phyloP scores from a whole-genome alignment of 2,113 vertebrate genomes.

The Microcebus jonahi region DNA sequence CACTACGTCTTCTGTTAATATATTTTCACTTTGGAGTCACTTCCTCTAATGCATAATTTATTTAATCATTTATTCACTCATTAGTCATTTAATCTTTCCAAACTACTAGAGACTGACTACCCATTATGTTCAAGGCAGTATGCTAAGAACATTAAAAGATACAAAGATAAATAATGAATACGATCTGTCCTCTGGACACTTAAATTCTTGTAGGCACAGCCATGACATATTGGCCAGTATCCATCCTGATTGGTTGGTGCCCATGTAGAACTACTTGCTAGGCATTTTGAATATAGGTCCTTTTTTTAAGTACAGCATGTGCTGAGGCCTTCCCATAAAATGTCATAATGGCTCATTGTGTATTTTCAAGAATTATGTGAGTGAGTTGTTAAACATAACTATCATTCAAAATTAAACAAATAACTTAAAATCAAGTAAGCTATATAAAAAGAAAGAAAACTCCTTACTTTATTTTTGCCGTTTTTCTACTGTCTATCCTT shows the following conservation, averaged over 20 bases:
- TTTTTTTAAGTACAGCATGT: neutral
- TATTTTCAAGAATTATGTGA: neutral
- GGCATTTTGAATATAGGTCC: neutral
- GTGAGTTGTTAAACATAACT: neutral
- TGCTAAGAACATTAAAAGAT: neutral
- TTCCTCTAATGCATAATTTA: neutral
- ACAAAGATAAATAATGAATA: neutral
- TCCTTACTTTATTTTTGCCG: neutral
- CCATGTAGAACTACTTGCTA: neutral
- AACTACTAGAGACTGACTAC: neutral
- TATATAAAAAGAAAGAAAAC: neutral
- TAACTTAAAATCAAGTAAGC: neutral
- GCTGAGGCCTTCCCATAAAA: neutral
- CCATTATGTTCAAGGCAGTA: neutral
- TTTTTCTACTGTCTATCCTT: neutral
- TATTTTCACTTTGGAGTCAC: neutral
- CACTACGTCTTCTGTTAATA: neutral
- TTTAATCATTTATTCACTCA: neutral
- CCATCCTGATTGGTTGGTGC: neutral
- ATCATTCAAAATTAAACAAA: neutral
- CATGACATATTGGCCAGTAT: neutral
- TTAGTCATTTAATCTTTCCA: neutral
- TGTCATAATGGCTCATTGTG: neutral
- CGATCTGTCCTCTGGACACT: neutral
- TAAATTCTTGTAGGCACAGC: neutral